Conservation (phyloP, 1,140 invertebrate species). For the Pantala flavescens region DNA sequence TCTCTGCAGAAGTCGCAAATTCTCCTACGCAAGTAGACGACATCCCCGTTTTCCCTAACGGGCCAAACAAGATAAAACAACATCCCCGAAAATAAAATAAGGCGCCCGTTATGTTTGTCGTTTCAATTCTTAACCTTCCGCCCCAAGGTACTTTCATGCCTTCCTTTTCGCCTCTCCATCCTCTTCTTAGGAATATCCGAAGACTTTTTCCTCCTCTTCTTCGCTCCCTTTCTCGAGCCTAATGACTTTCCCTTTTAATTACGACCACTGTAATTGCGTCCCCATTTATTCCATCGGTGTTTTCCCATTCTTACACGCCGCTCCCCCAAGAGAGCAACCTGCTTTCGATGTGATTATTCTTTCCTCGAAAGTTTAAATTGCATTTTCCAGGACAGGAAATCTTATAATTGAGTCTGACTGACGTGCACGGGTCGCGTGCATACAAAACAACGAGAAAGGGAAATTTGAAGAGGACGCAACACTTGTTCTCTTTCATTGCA, state of each 20-base stretch:
- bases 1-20: too few relatives aligned
- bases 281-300: neutral
- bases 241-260: slow-evolving; percentile 7
- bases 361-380: slow-evolving; percentile 7
- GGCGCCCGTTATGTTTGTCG: neutral
- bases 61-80: too few relatives aligned
- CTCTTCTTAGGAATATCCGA: neutral
- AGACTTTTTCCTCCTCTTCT: neutral
- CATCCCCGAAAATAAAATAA: neutral
- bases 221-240: neutral
- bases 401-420: slow-evolving; percentile 9
- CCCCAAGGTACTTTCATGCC: neutral
- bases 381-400: slow-evolving; percentile 4
- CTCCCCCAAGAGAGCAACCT: neutral
- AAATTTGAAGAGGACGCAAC: neutral
- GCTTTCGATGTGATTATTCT: neutral
- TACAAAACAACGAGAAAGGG: neutral
- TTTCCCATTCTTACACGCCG: neutral
- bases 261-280: neutral
- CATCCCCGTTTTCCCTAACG: too few relatives aligned
- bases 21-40: too few relatives aligned
- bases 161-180: neutral
- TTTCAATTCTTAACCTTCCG: neutral
- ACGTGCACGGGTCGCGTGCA: slow-evolving; percentile 1
- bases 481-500: too few relatives aligned